These are phyloP conservation scores for Okamejei kenojei DNA, from an alignment of 2,797 vertebrate genomes.

Conservation along the genomic window DNA sequence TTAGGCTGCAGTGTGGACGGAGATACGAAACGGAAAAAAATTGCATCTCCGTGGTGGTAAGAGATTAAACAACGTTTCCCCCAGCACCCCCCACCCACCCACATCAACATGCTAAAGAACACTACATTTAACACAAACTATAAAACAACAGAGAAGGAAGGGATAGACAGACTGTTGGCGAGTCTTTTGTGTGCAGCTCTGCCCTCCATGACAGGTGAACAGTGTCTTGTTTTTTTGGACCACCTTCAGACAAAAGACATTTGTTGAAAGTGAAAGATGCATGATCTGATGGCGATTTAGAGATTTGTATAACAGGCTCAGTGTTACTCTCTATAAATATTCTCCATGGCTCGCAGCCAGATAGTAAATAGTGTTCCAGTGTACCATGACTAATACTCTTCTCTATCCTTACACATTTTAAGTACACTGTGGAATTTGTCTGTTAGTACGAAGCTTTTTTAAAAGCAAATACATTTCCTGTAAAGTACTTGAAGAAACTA, in stretches of 20 bases:
- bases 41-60: too few relatives aligned
- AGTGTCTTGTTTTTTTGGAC: background rate
- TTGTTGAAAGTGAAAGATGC: constrained; percentile 9
- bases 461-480: background rate
- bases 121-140: too few relatives aligned
- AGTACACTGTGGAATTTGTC: constrained; percentile 21
- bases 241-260: constrained; percentile 16
- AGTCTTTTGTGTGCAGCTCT: background rate
- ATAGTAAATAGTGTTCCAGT: background rate
- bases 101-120: too few relatives aligned
- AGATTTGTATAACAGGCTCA: constrained; percentile 1
- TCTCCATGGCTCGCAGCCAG: constrained; percentile 14
- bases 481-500: constrained; percentile 4
- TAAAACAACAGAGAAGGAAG: too few relatives aligned
- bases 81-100: too few relatives aligned
- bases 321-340: background rate
- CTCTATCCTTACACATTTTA: constrained; percentile 3
- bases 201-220: background rate
- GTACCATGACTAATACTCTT: background rate
- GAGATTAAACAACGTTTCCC: too few relatives aligned
- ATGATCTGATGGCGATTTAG: constrained; percentile 17
- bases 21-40: too few relatives aligned
- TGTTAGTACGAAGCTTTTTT: background rate
- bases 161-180: too few relatives aligned
- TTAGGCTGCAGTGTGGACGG: too few relatives aligned